Conservation (phyloP, 2,797 vertebrate species). For the Sebastiscus tertius region DNA sequence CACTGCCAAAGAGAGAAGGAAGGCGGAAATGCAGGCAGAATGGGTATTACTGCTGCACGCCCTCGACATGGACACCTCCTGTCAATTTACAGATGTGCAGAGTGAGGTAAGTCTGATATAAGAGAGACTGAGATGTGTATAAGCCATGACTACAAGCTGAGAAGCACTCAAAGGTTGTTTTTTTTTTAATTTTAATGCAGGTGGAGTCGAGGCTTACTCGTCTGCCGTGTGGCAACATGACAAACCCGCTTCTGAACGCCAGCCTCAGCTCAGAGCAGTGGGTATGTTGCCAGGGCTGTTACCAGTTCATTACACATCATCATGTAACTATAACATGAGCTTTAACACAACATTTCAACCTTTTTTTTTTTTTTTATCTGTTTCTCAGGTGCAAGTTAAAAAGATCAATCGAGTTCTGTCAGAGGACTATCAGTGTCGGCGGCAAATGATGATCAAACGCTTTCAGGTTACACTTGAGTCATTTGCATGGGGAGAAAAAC, state of each 20-base stretch:
- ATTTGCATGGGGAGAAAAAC: constrained; percentile 90
- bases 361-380: neutral
- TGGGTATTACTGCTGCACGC: constrained; percentile 73
- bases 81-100: constrained; percentile 60
- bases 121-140: neutral
- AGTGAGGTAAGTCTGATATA: constrained; percentile 49
- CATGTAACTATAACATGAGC: neutral
- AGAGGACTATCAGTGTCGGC: constrained; percentile 84
- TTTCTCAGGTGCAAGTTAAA: constrained; percentile 61
- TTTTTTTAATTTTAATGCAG: constrained; percentile 50
- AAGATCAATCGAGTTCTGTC: constrained; percentile 72
- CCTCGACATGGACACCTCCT: constrained; percentile 77
- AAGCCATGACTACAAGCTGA: neutral
- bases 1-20: constrained; percentile 13
- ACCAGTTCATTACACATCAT: neutral
- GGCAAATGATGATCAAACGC: constrained; percentile 87
- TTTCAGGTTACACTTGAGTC: constrained; percentile 88
- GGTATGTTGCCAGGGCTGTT: constrained; percentile 64
- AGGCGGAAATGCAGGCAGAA: constrained; percentile 67
- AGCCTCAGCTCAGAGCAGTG: constrained; percentile 78
- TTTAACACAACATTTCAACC: neutral
- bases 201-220: constrained; percentile 69
- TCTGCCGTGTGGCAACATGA: constrained; percentile 61
- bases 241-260: constrained; percentile 70
- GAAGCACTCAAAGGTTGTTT: neutral